Percentiles rank a stretch among this genome's conserved stretches.
These are phyloP conservation scores for Trigoniulus corallinus DNA, from an alignment of 1,140 invertebrate species.

Conservation along the genomic window DNA sequence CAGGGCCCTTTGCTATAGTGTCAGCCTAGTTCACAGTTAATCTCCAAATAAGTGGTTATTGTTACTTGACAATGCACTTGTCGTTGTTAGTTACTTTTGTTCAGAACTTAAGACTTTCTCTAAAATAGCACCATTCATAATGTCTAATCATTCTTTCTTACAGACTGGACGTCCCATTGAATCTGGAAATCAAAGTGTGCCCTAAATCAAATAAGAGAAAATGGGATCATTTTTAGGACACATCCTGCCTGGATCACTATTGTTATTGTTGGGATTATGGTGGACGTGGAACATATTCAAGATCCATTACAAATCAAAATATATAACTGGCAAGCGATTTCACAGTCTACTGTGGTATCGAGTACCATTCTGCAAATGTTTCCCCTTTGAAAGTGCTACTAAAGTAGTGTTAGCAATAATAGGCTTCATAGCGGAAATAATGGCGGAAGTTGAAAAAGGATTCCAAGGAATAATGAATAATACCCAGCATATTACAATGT, in stretches of 20 bases:
- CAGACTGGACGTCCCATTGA: too few relatives aligned
- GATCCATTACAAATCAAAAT: slow-evolving; percentile 22
- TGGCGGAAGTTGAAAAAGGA: slow-evolving; percentile 26
- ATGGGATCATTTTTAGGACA: slow-evolving; percentile 33
- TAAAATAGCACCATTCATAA: too few relatives aligned
- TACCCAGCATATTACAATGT: slow-evolving; percentile 37
- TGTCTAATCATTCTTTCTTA: too few relatives aligned
- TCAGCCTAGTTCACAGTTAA: too few relatives aligned
- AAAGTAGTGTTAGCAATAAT: slow-evolving; percentile 24
- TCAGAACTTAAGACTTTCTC: too few relatives aligned
- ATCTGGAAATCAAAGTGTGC: too few relatives aligned
- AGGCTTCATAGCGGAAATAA: slow-evolving; percentile 26
- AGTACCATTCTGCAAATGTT: slow-evolving; percentile 20
- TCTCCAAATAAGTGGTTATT: too few relatives aligned
- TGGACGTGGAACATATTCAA: slow-evolving; percentile 26
- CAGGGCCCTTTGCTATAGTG: too few relatives aligned
- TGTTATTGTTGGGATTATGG: slow-evolving; percentile 30
- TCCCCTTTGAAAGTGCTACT: slow-evolving; percentile 24
- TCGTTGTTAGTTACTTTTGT: too few relatives aligned
- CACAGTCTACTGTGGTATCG: slow-evolving; percentile 21
- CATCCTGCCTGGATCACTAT: slow-evolving; percentile 32
- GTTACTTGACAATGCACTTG: too few relatives aligned
- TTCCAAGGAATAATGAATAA: slow-evolving; percentile 27
- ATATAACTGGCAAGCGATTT: slow-evolving; percentile 18
- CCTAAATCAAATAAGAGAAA: too few relatives aligned